Percentiles rank a stretch among this genome's conserved stretches.
phyloP scores from a whole-genome alignment of 2,113 vertebrate genomes.

The Oxyruncus cristatus region DNA sequence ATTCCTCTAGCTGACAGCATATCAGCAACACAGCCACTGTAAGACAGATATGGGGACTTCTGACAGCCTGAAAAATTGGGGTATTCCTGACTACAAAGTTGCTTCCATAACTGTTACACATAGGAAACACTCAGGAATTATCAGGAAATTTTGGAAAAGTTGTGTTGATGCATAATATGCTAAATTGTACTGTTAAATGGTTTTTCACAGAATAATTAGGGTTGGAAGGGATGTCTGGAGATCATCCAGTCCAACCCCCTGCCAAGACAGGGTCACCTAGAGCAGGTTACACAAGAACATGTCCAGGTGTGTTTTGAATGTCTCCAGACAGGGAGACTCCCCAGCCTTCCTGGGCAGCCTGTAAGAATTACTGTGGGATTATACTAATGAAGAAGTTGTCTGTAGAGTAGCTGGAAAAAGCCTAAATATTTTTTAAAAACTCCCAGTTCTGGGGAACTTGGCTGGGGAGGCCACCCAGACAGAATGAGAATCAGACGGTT shows the following conservation, averaged over 20 bases:
- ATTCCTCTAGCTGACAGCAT: neutral
- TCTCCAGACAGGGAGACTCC: neutral
- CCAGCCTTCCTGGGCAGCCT: neutral
- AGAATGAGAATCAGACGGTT: neutral
- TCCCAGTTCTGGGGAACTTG: neutral
- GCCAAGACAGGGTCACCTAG: neutral
- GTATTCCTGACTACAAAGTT: neutral
- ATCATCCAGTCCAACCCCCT: neutral
- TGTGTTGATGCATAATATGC: neutral
- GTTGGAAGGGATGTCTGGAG: neutral
- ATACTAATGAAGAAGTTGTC: neutral
- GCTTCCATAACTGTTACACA: neutral
- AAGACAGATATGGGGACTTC: neutral
- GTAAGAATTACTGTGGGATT: neutral
- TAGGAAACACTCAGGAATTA: neutral
- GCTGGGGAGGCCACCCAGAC: neutral
- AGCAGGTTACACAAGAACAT: neutral
- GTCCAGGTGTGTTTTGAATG: neutral
- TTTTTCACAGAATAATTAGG: neutral
- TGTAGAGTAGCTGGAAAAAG: neutral
- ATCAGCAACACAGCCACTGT: neutral
- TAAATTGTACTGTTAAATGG: neutral
- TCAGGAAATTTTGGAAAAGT: neutral
- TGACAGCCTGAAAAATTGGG: neutral
- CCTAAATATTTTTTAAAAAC: neutral